Conservation (phyloP, 1,140 invertebrate species). For the Procambarus virginalis region DNA sequence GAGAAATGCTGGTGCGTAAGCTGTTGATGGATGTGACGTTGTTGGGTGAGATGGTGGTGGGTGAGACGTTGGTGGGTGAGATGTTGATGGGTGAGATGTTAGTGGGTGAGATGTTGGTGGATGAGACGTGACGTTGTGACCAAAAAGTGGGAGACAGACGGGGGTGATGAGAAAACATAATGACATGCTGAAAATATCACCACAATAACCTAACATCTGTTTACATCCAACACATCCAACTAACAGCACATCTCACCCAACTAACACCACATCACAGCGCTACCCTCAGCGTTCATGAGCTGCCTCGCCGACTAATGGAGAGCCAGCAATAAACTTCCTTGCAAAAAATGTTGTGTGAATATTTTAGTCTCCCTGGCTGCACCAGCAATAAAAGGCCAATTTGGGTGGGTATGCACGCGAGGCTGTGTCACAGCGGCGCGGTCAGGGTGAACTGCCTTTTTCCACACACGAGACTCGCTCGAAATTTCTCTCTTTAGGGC, state of each 20-base stretch:
- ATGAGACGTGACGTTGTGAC: too few species aligned
- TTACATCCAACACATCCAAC: neutral
- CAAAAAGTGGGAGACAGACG: too few species aligned
- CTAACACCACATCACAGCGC: neutral
- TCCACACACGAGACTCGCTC: too few species aligned
- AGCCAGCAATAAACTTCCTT: neutral
- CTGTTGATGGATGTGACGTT: too few species aligned
- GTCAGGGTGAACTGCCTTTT: too few species aligned
- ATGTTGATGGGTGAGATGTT: too few species aligned
- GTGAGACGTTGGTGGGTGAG: too few species aligned
- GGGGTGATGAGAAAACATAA: neutral
- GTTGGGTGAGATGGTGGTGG: too few species aligned
- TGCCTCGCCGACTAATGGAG: neutral
- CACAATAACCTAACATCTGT: too few species aligned
- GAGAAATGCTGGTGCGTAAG: too few species aligned
- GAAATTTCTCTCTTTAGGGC: too few species aligned
- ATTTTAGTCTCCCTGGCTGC: neutral
- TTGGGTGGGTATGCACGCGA: neutral
- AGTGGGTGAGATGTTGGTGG: too few species aligned
- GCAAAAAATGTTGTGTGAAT: neutral
- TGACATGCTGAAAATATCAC: neutral
- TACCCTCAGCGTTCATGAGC: neutral
- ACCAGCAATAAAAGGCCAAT: neutral
- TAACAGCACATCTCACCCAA: neutral
- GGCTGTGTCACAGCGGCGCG: neutral